Base-by-base conservation (phyloP, 2,797 vertebrate species). In the Philypnodon macrostomus region DNA sequence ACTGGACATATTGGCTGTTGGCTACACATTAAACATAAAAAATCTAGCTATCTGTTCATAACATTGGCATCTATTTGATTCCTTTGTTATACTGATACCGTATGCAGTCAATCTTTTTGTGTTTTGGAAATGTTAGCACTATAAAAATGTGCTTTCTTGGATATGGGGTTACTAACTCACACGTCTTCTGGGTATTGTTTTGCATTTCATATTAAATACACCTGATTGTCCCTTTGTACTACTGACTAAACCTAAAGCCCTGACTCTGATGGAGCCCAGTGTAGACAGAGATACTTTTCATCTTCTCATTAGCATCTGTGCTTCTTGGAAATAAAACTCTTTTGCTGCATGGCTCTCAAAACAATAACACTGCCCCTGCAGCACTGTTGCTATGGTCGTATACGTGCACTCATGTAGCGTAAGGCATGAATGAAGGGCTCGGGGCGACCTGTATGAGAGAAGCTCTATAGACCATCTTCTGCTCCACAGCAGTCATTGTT, bases 401-500 rank as follows among this genome's bases (percentile, higher is more conserved):
- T 44, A 30, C 19, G 27, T 18, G 27, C 41, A 30, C 16, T 12
- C n/a, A n/a, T n/a, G n/a, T n/a, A n/a, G n/a, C n/a, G n/a, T n/a
- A n/a, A n/a, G n/a, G n/a, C n/a, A n/a, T 44, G 41, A 44, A 44
- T 44, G 15, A 44, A 30, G 15, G 8, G 26, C 41, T 44, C 4
- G 15, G 11, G 41, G 41, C 41, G 17, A 30, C 10, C 18, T 44
- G 41, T 44, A 17, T 44, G 41, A 44, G n/a, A n/a, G n/a, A 17
- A 44, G 15, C 13, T 17, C 26, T 44, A 44, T 44, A 44, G 41
- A 31, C 10, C 27, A n/a, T 44, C 10, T 31, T 44, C 26, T 30
- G 41, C 41, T 30, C 11, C 27, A 18, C 26, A 31, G 27, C 41
- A 15, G 7, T 6, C 3, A 27, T 15, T 30, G 41, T 18, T 42